These are phyloP conservation scores for Ochotona curzoniae DNA, from an alignment of 2,113 vertebrate genomes.

Conservation along the genomic window DNA sequence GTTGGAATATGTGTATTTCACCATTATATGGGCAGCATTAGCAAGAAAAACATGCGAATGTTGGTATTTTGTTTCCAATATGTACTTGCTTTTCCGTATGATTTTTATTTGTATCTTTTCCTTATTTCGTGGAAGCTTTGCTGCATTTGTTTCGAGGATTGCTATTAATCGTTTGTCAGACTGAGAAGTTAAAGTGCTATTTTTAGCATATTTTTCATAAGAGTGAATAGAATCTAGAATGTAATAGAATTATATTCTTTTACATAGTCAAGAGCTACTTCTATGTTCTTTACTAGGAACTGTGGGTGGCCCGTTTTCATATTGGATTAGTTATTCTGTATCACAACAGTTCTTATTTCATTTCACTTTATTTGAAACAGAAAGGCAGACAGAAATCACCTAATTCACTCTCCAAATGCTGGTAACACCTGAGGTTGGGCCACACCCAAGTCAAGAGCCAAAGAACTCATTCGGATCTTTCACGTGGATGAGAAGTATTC, in stretches of 20 bases:
- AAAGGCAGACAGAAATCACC: too few species aligned
- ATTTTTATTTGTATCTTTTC: not conserved
- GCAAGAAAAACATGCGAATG: not conserved
- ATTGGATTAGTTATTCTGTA: not conserved
- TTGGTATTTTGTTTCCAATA: not conserved
- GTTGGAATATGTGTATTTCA: accelerated
- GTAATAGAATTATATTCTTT: not conserved
- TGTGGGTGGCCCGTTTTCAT: not conserved
- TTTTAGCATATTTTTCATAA: constrained; percentile 25
- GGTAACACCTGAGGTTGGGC: too few species aligned
- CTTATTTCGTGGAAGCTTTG: not conserved
- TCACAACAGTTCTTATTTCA: not conserved
- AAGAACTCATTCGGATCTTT: too few species aligned
- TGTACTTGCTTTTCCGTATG: not conserved
- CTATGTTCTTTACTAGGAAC: not conserved
- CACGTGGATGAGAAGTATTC: too few species aligned
- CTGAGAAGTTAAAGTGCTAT: not conserved
- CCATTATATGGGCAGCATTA: not conserved
- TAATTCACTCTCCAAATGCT: too few species aligned
- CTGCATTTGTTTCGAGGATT: not conserved
- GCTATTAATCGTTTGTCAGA: not conserved
- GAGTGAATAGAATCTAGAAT: not conserved
- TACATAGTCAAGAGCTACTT: not conserved
- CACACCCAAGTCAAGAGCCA: too few species aligned
- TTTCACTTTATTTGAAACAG: too few species aligned